phyloP scores from a whole-genome alignment of 2,888 invertebrate genomes.

The Ormyrus rosae region DNA sequence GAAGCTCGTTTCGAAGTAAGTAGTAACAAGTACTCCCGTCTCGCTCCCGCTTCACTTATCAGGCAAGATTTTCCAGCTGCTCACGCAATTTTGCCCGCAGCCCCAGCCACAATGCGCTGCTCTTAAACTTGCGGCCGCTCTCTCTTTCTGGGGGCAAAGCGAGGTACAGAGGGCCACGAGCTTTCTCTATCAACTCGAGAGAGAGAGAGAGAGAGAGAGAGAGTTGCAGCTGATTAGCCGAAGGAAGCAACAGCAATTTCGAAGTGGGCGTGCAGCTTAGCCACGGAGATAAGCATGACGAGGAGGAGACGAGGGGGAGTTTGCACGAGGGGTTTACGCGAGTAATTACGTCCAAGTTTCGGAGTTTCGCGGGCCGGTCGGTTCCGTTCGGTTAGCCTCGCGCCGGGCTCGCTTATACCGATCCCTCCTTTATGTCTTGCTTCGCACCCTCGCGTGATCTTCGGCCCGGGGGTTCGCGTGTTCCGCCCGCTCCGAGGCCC shows the following conservation, averaged over 20 bases:
- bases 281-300: conserved; percentile 70
- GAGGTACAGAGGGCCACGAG: neutral
- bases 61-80: conserved; percentile 17
- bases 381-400: conserved; percentile 53
- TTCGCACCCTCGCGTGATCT: neutral
- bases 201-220: conserved; percentile 20
- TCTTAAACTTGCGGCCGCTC: neutral
- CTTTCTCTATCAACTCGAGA: neutral
- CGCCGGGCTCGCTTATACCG: conserved; percentile 54
- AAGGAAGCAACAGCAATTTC: conserved; percentile 73
- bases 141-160: conserved; percentile 7
- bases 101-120: neutral
- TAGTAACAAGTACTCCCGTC: neutral
- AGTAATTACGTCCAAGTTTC: conserved; percentile 75
- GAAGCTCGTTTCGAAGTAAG: conserved; percentile 12
- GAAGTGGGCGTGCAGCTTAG: conserved; percentile 65
- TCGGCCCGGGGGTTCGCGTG: neutral
- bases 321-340: conserved; percentile 68
- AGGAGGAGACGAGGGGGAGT: conserved; percentile 66
- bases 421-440: conserved; percentile 35
- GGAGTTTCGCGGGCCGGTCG: conserved; percentile 61
- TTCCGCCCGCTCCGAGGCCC: neutral
- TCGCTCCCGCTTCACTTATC: conserved; percentile 7
- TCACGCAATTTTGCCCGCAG: conserved; percentile 12
- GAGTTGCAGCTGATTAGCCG: conserved; percentile 72